phyloP scores from a whole-genome alignment of 2,888 invertebrate species.

The Psylliodes chrysocephalus region DNA sequence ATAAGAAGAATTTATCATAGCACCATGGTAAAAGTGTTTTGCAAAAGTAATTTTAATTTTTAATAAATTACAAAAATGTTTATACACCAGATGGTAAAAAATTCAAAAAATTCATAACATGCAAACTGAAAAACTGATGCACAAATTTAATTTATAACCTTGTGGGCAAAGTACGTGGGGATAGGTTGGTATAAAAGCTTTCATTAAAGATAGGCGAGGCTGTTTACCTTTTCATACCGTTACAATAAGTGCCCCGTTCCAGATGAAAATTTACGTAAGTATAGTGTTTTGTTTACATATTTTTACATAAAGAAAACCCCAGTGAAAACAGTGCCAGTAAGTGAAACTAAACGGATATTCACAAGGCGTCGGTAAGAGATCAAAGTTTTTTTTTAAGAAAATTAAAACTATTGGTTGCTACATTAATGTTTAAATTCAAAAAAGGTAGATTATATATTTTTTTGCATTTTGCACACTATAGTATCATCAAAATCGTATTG shows the following conservation, averaged over 20 bases:
- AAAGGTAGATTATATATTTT: too few species aligned
- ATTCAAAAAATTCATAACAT: background rate
- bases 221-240: slow-evolving; percentile 53
- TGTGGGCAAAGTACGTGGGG: slow-evolving; percentile 53
- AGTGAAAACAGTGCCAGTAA: slow-evolving; percentile 3
- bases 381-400: too few species aligned
- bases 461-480: too few species aligned
- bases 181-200: slow-evolving; percentile 56
- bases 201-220: slow-evolving; percentile 51
- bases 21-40: too few species aligned
- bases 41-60: too few species aligned
- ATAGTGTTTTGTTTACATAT: slow-evolving; percentile 40
- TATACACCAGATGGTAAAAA: background rate
- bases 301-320: slow-evolving; percentile 16
- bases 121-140: slow-evolving; percentile 11
- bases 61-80: background rate
- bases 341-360: slow-evolving; percentile 2
- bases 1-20: too few species aligned
- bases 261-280: slow-evolving; percentile 56
- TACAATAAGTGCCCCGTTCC: slow-evolving; percentile 42
- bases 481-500: too few species aligned
- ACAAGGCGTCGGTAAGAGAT: background rate
- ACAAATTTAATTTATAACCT: slow-evolving; percentile 47
- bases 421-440: too few species aligned
- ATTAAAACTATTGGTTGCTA: too few species aligned